These are phyloP conservation scores for Euphydryas editha DNA, from an alignment of 2,888 invertebrate genomes.

Conservation along the genomic window DNA sequence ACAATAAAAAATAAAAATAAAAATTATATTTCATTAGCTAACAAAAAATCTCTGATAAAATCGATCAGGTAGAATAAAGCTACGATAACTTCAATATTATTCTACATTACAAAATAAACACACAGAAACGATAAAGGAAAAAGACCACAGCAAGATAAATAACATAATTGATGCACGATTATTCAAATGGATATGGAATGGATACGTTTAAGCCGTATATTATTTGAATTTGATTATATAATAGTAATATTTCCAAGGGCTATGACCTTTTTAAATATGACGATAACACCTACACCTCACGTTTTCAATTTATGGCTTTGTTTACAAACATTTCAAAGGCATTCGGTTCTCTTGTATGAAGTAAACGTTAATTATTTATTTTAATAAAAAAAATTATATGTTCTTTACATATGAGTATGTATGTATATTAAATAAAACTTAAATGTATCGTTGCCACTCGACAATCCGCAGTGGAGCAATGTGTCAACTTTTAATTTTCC, in stretches of 20 bases:
- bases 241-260: no score
- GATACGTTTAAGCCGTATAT: not conserved
- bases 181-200: not conserved
- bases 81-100: not conserved
- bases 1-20: no score
- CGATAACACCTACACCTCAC: slow-evolving; percentile 8
- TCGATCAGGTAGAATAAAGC: no score
- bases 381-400: not conserved
- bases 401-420: not conserved
- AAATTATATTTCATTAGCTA: no score
- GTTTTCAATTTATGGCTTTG: slow-evolving; percentile 26
- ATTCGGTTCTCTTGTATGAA: slow-evolving; percentile 1
- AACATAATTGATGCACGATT: not conserved
- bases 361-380: not conserved
- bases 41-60: no score
- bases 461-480: no score
- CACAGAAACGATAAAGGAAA: not conserved
- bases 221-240: not conserved
- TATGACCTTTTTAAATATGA: slow-evolving; percentile 1
- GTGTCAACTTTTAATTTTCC: no score
- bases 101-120: not conserved
- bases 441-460: no score
- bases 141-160: not conserved
- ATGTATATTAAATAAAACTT: no score
- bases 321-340: slow-evolving; percentile 17